Conservation (phyloP, 2,113 vertebrate genomes). For the Murina feae region DNA sequence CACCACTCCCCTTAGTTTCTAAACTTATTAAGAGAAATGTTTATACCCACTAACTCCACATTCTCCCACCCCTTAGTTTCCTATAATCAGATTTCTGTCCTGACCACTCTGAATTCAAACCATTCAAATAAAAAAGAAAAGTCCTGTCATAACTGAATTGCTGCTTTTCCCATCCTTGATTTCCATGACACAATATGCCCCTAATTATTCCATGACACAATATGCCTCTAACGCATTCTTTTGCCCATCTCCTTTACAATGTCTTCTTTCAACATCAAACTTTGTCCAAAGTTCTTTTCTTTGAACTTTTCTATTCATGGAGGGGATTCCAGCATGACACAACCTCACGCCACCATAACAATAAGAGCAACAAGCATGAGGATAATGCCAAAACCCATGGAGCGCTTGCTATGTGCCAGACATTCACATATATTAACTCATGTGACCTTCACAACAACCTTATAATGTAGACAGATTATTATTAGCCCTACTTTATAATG, state of each 20-base stretch:
- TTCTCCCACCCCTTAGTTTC: conserved; percentile 36
- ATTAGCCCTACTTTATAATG: background rate
- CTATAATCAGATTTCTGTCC: conserved; percentile 36
- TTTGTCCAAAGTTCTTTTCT: background rate
- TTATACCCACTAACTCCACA: background rate
- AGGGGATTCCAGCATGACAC: background rate
- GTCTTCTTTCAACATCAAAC: background rate
- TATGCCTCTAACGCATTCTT: background rate
- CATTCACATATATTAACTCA: background rate
- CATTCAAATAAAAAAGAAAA: conserved; percentile 25
- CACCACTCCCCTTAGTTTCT: background rate
- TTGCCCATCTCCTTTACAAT: background rate
- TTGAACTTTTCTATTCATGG: background rate
- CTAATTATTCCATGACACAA: background rate
- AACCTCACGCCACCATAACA: background rate
- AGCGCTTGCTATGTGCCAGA: background rate
- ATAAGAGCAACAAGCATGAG: background rate
- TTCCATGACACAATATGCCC: background rate
- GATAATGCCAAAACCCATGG: background rate
- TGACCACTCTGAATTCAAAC: conserved; percentile 33
- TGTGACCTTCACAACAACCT: background rate
- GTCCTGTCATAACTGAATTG: background rate
- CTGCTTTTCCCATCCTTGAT: background rate
- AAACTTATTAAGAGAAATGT: conserved; percentile 28
- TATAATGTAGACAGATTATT: background rate